Conservation (phyloP, 2,888 invertebrate species). For the Plebejus anna region DNA sequence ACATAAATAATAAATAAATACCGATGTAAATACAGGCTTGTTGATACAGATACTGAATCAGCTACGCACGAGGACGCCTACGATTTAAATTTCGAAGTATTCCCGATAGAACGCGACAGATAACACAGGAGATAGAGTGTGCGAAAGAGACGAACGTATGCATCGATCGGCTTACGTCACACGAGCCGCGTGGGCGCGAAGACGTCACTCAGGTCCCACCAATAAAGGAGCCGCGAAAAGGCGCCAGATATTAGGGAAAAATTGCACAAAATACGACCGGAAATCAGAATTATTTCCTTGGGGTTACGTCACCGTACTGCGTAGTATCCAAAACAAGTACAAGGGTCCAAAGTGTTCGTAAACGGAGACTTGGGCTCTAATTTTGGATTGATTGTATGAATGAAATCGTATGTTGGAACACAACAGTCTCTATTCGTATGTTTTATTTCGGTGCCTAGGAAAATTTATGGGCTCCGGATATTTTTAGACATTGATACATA, state of each 20-base stretch:
- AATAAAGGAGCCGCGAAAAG: conserved; percentile 60
- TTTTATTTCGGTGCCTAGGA: not conserved
- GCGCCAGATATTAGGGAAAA: conserved; percentile 62
- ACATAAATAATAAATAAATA: conserved; percentile 32
- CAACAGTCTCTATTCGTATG: not conserved
- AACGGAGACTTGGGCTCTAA: not conserved
- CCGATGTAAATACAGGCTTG: conserved; percentile 34
- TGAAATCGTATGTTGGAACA: not conserved
- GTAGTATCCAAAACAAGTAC: conserved; percentile 32
- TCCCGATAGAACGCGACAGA: conserved; percentile 59
- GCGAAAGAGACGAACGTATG: conserved; percentile 49
- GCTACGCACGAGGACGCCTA: conserved; percentile 72
- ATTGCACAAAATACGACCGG: conserved; percentile 46
- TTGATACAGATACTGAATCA: conserved; percentile 45
- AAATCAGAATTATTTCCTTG: conserved; percentile 36
- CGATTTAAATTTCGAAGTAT: conserved; percentile 66
- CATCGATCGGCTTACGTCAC: conserved; percentile 78
- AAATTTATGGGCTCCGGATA: not conserved
- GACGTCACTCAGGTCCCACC: conserved; percentile 69
- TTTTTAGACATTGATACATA: not conserved
- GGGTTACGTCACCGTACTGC: conserved; percentile 40
- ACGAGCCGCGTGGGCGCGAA: conserved; percentile 72
- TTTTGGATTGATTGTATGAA: not conserved
- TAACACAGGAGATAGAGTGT: conserved; percentile 30
- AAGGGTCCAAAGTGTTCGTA: not conserved